Evolutionary conservation across 2,113 vertebrate species (phyloP), one percentile per base, ranked within the genome.

Genomic region (Indicator indicator): DNA sequence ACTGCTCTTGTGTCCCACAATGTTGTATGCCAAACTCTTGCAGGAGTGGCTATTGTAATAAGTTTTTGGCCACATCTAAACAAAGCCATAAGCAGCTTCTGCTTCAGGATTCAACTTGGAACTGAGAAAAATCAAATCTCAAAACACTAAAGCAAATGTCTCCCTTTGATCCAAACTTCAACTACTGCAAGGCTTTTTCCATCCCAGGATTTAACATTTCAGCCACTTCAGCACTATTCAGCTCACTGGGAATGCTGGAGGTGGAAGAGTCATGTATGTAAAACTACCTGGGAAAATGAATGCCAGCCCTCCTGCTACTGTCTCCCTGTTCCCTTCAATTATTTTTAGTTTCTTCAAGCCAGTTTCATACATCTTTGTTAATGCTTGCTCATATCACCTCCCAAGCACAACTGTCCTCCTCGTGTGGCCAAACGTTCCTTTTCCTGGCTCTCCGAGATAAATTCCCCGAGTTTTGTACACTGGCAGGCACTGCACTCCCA

Each of bases 91-190:
- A 88, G 44, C 58, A 74, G 60, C 60, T 88, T 83, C 81, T 94
- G 71, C 60, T 94, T 77, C 71, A 60, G 64, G 68, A 69, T 68
- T 82, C 68, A 75, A 67, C 36, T 42, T 58, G 21, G 87, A 90
- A 71, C 56, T 54, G 62, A 89, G 76, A 89, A 85, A 84, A 85
- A 91, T 74, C 56, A 50, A 81, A 95, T 91, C 87, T 80, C 48
- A 48, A 21, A 26, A 33, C 58, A 80, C 79, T 48, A 42, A 71
- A 85, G 75, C 18, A 83, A 74, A 85, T 0, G 0, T 20, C 10
- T 73, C 27, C 21, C 42, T 83, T 76, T 74, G 75, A 77, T 40
- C 64, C 73, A 38, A 73, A 1, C 33, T 71, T 52, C 55, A 83
- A 11, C 55, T 82, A 30, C 70, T 69, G 59, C 2, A 1, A 28